These are phyloP conservation scores for Notocelia uddmanniana DNA, from an alignment of 2,888 invertebrate species.

Conservation along the genomic window DNA sequence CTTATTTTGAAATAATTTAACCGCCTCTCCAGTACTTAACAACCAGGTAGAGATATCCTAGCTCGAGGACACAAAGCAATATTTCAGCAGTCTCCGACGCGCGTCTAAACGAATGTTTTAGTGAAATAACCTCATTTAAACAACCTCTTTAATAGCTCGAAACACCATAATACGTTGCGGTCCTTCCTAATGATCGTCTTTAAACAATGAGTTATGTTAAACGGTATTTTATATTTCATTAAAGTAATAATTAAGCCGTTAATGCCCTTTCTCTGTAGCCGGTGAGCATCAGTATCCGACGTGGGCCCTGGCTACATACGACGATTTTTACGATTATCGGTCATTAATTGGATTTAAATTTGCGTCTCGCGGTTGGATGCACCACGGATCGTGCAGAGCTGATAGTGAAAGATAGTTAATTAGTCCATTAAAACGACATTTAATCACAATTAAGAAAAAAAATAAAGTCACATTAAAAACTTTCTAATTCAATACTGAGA, in stretches of 20 bases:
- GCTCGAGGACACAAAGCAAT: conserved; percentile 52
- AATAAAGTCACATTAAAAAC: conserved; percentile 59
- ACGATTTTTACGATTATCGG: conserved; percentile 59
- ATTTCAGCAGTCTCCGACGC: conserved; percentile 52
- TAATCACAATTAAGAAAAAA: conserved; percentile 52
- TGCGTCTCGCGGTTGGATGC: conserved; percentile 69
- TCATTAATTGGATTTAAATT: conserved; percentile 73
- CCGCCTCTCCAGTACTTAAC: conserved; percentile 20
- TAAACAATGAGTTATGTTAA: conserved; percentile 63
- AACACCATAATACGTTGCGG: conserved; percentile 55
- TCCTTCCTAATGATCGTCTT: conserved; percentile 59
- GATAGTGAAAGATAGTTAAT: conserved; percentile 57
- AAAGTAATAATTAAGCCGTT: conserved; percentile 67
- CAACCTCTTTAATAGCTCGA: conserved; percentile 54
- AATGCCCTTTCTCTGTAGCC: conserved; percentile 50
- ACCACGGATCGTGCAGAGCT: conserved; percentile 67
- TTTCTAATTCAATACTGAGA: conserved; percentile 62
- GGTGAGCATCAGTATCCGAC: conserved; percentile 42
- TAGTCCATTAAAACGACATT: conserved; percentile 45
- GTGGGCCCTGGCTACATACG: conserved; percentile 24
- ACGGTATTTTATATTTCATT: conserved; percentile 60
- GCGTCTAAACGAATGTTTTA: conserved; percentile 53
- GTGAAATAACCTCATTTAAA: conserved; percentile 60
- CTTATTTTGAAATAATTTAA: conserved; percentile 41
- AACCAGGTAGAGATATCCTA: conserved; percentile 40